Evolutionary conservation across 1,140 invertebrate genomes (phyloP).

Genomic region (Tetramorium alpestre): DNA sequence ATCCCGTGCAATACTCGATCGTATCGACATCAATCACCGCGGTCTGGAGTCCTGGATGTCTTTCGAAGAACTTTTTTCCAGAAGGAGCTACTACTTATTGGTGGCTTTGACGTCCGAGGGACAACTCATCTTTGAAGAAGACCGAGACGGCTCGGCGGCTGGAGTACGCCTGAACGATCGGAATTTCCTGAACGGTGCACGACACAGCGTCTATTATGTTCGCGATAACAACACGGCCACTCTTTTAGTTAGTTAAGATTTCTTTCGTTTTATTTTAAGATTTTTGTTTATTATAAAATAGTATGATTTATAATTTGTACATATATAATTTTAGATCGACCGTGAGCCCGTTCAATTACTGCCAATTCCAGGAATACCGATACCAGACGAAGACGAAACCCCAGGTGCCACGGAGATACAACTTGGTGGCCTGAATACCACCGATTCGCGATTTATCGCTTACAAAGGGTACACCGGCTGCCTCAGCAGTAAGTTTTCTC

Average conservation of each 20-base stretch:
- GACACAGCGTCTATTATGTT: conserved; percentile 95
- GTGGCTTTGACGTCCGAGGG: conserved; percentile 93
- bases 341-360: conserved; percentile 90
- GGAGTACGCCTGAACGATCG: conserved; percentile 90
- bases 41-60: conserved; percentile 54
- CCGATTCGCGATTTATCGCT: conserved; percentile 91
- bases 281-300: not conserved
- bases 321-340: conserved; percentile 87
- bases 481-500: conserved; percentile 91
- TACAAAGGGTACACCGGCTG: conserved; percentile 96
- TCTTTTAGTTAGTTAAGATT: conserved; percentile 85
- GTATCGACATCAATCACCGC: not conserved
- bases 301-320: not conserved
- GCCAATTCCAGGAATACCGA: conserved; percentile 88
- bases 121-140: conserved; percentile 94
- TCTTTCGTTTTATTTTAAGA: not conserved
- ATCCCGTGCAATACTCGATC: not conserved
- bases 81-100: conserved; percentile 93
- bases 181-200: conserved; percentile 92
- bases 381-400: conserved; percentile 85
- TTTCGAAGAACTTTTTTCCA: conserved; percentile 82
- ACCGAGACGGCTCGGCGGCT: conserved; percentile 90
- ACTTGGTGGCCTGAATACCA: conserved; percentile 94
- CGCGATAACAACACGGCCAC: conserved; percentile 90
- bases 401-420: conserved; percentile 92